These are phyloP conservation scores for Nothura maculosa DNA, from an alignment of 2,797 vertebrate species.

Conservation along the genomic window DNA sequence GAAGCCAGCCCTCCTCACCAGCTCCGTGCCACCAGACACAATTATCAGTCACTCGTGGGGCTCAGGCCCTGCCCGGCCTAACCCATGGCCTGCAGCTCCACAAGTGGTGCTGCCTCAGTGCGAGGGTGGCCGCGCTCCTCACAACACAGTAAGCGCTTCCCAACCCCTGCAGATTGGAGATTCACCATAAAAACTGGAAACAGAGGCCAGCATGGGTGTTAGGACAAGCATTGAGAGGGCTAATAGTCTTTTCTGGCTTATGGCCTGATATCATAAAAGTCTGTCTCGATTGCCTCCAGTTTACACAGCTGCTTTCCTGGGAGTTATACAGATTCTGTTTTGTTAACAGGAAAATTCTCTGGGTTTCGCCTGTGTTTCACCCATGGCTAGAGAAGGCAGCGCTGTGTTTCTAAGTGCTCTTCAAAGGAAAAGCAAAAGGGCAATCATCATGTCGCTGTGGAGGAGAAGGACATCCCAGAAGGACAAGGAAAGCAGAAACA, in stretches of 20 bases:
- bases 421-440: slow-evolving; percentile 12
- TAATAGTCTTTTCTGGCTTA: neutral
- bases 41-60: too few relatives aligned
- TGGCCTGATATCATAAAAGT: fast-evolving
- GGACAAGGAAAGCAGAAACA: neutral
- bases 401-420: neutral
- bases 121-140: too few relatives aligned
- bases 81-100: too few relatives aligned
- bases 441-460: neutral
- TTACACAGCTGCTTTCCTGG: neutral
- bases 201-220: neutral
- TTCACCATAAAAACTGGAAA: neutral
- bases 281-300: neutral
- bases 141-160: too few relatives aligned
- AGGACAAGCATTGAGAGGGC: fast-evolving
- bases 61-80: too few relatives aligned
- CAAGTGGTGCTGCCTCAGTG: too few relatives aligned
- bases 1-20: too few relatives aligned
- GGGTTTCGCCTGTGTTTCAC: neutral
- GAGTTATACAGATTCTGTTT: neutral
- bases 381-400: neutral
- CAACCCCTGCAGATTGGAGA: neutral
- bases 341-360: neutral
- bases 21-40: too few relatives aligned
- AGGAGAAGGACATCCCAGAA: neutral